Evolutionary conservation across 23 tunicate genomes (phyloP), one percentile per base, ranked within the genome.

Genomic region (Phallusia fumigata): DNA sequence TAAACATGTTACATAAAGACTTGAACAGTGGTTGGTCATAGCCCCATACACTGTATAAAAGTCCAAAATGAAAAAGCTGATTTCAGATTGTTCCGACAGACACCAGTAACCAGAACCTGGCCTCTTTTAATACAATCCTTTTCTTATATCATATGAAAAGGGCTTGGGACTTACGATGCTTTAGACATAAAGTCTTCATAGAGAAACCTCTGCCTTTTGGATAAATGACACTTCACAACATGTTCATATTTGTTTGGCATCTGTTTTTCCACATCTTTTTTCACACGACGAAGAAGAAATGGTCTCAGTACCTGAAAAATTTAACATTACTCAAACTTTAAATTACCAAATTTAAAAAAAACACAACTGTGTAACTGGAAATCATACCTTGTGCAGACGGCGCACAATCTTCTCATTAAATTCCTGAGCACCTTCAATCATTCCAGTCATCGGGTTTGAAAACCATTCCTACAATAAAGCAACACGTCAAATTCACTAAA

Each of bases 231-330:
- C n/a, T 80, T 73, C 30, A 96, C 88, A 36, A 96, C 93, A 65
- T 96, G 99, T 65, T 96, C 99, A 35, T 91, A 91, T 82, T 96
- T 96, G 52, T 96, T 96, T 18, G 99, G 99, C 99, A 96, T 96
- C 73, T 96, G 99, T 35, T 96, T 90, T 58, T 96, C 99, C 0
- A 96, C 99, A 33, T 96, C 99, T 78, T 83, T 90, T 79, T 96
- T 96, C 11, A 96, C 47, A 31, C 99, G 80, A 18, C 99, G 90
- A 33, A 96, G 84, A 32, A 96, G 77, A 76, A 96, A 96, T 24
- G 99, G 99, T 0, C 99, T 79, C 19, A 96, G 90, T 12, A 95
- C 96, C 96, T 91, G 79, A 31, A 50, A 80, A 22, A 11, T 0
- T 3, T 40, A 40, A 10, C 5, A 3, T 58, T 6, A 58, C 15